Conservation (phyloP, 2,113 vertebrate species). For the Notarius lentiginosus region DNA sequence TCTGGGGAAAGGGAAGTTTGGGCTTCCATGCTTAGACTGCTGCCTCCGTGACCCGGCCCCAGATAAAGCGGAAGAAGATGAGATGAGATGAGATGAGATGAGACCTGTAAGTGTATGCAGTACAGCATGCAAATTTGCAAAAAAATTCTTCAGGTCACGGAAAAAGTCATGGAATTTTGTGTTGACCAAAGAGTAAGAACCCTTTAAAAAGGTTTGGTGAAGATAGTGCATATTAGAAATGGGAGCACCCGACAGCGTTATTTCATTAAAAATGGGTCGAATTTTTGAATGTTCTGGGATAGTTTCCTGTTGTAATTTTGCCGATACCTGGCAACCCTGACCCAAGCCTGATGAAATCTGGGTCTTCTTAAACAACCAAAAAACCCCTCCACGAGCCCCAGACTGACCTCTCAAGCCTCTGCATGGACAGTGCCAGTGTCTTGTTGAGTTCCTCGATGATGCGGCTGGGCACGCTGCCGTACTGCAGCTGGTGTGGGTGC, state of each 20-base stretch:
- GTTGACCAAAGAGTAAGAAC: no score
- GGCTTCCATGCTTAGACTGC: no score
- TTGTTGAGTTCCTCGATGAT: conserved; percentile 98
- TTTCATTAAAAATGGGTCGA: not conserved
- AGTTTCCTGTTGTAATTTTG: not conserved
- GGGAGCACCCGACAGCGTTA: not conserved
- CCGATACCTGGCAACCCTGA: not conserved
- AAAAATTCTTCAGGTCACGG: no score
- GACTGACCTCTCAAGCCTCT: conserved; percentile 93
- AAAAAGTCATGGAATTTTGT: no score
- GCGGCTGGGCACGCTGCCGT: conserved; percentile 86
- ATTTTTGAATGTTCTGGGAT: not conserved
- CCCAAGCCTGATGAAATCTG: not conserved
- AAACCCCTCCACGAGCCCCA: not conserved
- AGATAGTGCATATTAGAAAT: not conserved
- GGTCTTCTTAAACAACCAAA: not conserved
- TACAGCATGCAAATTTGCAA: no score
- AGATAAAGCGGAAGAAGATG: no score
- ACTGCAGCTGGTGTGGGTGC: conserved; percentile 90
- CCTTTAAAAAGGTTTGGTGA: no score
- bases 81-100: no score
- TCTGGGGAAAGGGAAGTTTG: no score
- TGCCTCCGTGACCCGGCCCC: no score
- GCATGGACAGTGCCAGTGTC: conserved; percentile 93
- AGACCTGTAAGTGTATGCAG: no score